Evolutionary conservation across 2,888 invertebrate genomes (phyloP).

Genomic region (Morpho achilles): DNA sequence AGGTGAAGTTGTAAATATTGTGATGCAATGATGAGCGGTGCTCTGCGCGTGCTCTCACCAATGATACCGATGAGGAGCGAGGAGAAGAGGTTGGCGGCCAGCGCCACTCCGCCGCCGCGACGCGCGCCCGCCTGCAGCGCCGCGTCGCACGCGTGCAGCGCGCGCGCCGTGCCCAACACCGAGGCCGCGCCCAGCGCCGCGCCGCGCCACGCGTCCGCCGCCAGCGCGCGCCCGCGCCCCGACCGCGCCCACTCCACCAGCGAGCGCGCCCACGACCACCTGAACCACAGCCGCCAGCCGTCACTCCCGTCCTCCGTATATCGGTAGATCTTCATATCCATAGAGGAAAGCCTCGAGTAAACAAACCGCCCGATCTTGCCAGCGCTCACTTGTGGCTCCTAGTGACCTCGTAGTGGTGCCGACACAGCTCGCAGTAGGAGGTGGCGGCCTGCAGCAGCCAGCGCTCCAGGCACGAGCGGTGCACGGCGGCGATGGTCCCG

Average conservation of each 20-base stretch:
- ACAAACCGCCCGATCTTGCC: neutral
- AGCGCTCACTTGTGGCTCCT: conserved; percentile 55
- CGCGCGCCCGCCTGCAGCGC: conserved; percentile 66
- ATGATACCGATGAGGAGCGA: conserved; percentile 67
- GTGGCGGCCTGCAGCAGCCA: conserved; percentile 72
- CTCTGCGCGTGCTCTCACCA: conserved; percentile 37
- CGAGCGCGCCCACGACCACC: conserved; percentile 67
- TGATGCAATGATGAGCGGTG: too few species aligned
- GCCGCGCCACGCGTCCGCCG: conserved; percentile 63
- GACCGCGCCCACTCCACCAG: conserved; percentile 61
- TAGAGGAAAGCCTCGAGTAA: too few species aligned
- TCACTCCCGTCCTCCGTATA: too few species aligned
- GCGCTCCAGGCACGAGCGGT: conserved; percentile 69
- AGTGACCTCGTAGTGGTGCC: conserved; percentile 68
- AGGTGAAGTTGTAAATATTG: too few species aligned
- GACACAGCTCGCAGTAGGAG: conserved; percentile 70
- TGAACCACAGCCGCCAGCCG: conserved; percentile 26
- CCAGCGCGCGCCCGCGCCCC: conserved; percentile 63
- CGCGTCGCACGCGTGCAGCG: conserved; percentile 69
- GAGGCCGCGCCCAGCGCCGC: conserved; percentile 60
- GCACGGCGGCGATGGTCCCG: conserved; percentile 71
- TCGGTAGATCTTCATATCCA: too few species aligned
- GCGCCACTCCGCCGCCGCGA: conserved; percentile 57
- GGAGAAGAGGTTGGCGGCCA: conserved; percentile 67
- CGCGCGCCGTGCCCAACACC: conserved; percentile 68